phyloP scores from a whole-genome alignment of 2,113 vertebrate genomes.

The Vulpes ferrilata region DNA sequence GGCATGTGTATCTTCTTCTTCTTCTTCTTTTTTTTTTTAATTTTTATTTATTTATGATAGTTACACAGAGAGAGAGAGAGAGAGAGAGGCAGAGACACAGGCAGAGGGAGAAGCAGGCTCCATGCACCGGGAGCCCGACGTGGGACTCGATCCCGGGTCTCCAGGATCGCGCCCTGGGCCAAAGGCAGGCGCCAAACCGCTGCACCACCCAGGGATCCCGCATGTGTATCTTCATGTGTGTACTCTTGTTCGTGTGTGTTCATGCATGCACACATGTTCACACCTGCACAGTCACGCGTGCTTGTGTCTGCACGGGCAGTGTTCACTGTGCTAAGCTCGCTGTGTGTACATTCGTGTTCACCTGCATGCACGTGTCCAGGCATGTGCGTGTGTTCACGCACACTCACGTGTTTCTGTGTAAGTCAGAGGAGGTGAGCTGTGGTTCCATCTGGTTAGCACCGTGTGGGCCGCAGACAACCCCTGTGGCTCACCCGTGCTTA shows the following conservation, averaged over 20 bases:
- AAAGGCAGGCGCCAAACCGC: too few relatives aligned
- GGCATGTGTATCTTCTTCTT: too few relatives aligned
- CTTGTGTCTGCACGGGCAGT: rapidly evolving
- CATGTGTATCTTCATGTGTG: rapidly evolving
- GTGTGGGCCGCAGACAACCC: neutral
- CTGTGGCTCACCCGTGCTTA: too few relatives aligned
- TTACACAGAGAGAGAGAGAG: too few relatives aligned
- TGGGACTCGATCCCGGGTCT: too few relatives aligned
- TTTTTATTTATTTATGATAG: too few relatives aligned
- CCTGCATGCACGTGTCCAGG: neutral
- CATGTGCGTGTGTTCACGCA: neutral
- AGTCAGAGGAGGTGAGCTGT: neutral
- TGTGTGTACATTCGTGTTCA: neutral
- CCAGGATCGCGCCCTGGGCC: too few relatives aligned
- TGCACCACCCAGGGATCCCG: too few relatives aligned
- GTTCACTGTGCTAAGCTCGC: neutral
- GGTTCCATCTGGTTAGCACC: neutral
- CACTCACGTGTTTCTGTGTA: neutral
- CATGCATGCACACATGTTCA: rapidly evolving
- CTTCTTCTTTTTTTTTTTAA: too few relatives aligned
- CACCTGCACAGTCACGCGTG: neutral
- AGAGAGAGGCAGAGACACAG: too few relatives aligned
- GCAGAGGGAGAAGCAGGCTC: too few relatives aligned
- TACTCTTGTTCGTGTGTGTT: neutral
- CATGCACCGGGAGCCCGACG: too few relatives aligned